Conservation (phyloP, 2,888 invertebrate species). For the Ophioninae sp. region DNA sequence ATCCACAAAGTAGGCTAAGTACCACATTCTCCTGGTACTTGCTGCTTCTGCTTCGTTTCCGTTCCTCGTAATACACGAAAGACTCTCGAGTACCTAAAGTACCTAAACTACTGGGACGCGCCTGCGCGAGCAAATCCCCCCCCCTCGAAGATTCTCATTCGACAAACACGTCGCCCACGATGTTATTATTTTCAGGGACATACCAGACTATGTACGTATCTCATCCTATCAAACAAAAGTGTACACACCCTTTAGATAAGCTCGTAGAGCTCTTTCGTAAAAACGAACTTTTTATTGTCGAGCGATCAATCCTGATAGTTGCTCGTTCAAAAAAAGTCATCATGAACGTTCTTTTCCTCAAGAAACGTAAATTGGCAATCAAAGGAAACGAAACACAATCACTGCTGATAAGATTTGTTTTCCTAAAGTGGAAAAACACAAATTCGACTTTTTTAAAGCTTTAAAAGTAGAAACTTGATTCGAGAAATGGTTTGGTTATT, state of each 20-base stretch:
- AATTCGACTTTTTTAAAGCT: too few species aligned
- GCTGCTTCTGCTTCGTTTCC: constrained; percentile 48
- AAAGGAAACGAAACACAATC: too few species aligned
- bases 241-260: not conserved
- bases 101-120: not conserved
- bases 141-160: constrained; percentile 24
- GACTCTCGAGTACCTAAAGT: constrained; percentile 25
- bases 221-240: constrained; percentile 3
- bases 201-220: not conserved
- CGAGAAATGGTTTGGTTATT: too few species aligned
- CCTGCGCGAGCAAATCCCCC: constrained; percentile 43
- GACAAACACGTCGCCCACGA: constrained; percentile 47
- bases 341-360: too few species aligned
- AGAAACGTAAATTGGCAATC: too few species aligned
- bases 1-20: constrained; percentile 73
- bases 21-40: constrained; percentile 61
- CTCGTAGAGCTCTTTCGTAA: too few species aligned
- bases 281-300: too few species aligned
- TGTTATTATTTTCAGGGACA: constrained; percentile 37
- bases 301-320: too few species aligned
- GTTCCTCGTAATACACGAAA: constrained; percentile 50
- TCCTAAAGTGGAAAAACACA: too few species aligned
- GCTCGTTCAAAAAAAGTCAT: too few species aligned
- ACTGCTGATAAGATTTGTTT: too few species aligned
- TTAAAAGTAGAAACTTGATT: too few species aligned